These are phyloP conservation scores for Puma concolor DNA, from an alignment of 2,113 vertebrate genomes.

Conservation along the genomic window DNA sequence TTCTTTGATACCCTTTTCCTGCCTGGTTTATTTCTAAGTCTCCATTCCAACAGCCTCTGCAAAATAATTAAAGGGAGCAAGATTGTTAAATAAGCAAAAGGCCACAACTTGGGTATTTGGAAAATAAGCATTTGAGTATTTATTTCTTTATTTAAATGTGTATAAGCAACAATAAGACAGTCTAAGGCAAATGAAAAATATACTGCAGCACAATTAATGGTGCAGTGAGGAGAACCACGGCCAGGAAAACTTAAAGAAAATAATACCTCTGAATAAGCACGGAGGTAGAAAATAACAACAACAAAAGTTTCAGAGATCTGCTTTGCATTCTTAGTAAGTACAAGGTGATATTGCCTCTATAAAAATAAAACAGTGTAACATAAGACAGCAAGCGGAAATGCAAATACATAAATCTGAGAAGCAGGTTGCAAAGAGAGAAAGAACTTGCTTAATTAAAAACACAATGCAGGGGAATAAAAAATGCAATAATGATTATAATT, in stretches of 20 bases:
- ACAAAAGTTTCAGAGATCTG: neutral
- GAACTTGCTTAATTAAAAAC: constrained; percentile 23
- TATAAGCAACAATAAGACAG: neutral
- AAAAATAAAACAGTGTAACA: neutral
- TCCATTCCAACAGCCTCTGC: neutral
- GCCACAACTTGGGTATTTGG: neutral
- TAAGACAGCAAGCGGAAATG: neutral
- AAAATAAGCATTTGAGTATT: neutral
- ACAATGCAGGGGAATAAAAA: neutral
- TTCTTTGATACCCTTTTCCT: neutral
- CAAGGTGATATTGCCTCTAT: neutral
- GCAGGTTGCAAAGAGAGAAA: neutral
- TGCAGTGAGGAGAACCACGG: neutral
- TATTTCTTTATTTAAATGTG: neutral
- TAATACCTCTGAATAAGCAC: neutral
- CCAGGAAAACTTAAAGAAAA: neutral
- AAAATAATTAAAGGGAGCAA: neutral
- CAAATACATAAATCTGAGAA: neutral
- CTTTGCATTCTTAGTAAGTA: neutral
- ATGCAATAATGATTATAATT: neutral
- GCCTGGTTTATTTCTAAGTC: neutral
- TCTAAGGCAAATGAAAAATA: neutral
- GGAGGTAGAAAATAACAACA: neutral
- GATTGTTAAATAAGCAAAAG: neutral
- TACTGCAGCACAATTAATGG: neutral